Evolutionary conservation across 2,888 invertebrate genomes (phyloP), one percentile per base, ranked within the genome.

Genomic region (Apamea crenata): DNA sequence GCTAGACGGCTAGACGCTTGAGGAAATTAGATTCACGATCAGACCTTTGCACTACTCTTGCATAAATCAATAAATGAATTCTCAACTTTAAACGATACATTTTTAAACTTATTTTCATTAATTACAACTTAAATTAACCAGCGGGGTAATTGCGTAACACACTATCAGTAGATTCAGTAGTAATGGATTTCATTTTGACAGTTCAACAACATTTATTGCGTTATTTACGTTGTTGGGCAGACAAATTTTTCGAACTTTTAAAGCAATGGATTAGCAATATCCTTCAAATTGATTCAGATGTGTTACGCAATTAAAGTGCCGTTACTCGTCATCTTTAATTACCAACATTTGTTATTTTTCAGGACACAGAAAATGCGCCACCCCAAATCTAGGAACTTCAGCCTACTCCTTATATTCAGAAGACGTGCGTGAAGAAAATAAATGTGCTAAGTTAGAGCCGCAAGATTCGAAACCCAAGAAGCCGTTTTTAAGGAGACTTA

Each of bases 331-430:
- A 25, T 5, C 6, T 25, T 25, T 36, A 14, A 36, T 25, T 36
- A 36, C 36, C 65, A 65, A 65, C 6, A 36, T 65, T 36, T 63
- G 25, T 36, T 78, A 21, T 92, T 91, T 92, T 92, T 44, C 87
- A 96, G 96, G 94, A 5, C 92, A 87, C 63, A 93, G 90, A 81
- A 95, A 92, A 90, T 86, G 93, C 40, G 88, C 83, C 12, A 95
- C 96, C 1, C 96, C 96, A 3, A 96, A 96, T 82, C 90, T 96
- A 36, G 96, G 96, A 16, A 94, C 95, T 8, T 96, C 96, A 2
- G 91, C 84, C 4, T 92, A 90, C 79, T 95, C 95, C 2, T 85
- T 95, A 12, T 90, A 89, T 78, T 93, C 95, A 0, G 91, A 93
- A 72, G 90, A 91, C 66, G 82, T 75, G 25, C 63, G 78, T 25